These are phyloP conservation scores for Ctena decussata DNA, from an alignment of 2,888 invertebrate species.

Conservation along the genomic window DNA sequence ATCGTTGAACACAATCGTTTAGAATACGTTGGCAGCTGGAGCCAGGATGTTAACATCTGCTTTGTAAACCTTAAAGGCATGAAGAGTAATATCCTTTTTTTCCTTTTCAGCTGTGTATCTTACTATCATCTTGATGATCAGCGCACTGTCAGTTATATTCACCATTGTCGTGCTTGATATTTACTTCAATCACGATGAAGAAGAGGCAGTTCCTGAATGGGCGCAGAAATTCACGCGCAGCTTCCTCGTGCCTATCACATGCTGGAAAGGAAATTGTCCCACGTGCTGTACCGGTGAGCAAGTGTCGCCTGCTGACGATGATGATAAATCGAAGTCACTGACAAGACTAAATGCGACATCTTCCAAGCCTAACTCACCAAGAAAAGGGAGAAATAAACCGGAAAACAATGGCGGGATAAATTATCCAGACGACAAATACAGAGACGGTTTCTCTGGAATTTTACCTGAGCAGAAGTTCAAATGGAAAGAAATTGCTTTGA, in stretches of 20 bases:
- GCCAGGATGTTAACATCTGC: too few relatives aligned
- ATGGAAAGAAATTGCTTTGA: slow-evolving; percentile 61
- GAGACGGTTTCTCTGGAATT: too few relatives aligned
- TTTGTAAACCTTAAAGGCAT: too few relatives aligned
- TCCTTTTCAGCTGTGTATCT: slow-evolving; percentile 59
- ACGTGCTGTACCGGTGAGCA: neutral
- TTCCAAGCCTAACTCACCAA: neutral
- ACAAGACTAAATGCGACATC: neutral
- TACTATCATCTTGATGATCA: slow-evolving; percentile 57
- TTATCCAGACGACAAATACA: neutral
- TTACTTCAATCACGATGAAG: slow-evolving; percentile 61
- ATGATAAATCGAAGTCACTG: neutral
- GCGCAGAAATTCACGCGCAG: slow-evolving; percentile 40
- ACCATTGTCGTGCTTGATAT: slow-evolving; percentile 60
- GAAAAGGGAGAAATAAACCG: neutral
- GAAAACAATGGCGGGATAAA: too few relatives aligned
- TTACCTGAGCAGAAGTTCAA: too few relatives aligned
- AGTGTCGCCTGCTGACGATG: neutral
- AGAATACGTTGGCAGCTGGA: too few relatives aligned
- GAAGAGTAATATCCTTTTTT: too few relatives aligned
- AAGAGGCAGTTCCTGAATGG: slow-evolving; percentile 52
- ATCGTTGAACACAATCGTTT: too few relatives aligned
- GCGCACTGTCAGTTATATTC: slow-evolving; percentile 58
- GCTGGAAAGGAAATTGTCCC: slow-evolving; percentile 49
- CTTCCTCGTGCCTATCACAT: slow-evolving; percentile 37